Evolutionary conservation across 2,797 vertebrate species (phyloP).

Genomic region (Trachurus trachurus): DNA sequence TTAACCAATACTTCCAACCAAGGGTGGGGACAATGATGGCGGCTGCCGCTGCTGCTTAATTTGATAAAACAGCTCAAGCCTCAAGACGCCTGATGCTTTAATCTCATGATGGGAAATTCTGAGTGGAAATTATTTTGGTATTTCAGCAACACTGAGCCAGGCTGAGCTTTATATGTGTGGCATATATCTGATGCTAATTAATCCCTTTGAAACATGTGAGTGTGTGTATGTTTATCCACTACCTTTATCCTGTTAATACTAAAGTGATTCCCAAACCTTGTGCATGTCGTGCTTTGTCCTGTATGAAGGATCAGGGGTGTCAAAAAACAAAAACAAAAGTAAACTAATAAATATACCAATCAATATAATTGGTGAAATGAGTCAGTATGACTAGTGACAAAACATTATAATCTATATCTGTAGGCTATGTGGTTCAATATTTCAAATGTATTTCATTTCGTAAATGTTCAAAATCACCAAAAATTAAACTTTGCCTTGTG

Average conservation of each 20-base stretch:
- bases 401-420: too few relatives aligned
- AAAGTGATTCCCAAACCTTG: neutral
- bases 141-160: constrained; percentile 26
- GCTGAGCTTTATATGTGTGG: constrained; percentile 10
- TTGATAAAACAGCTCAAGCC: constrained; percentile 28
- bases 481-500: too few relatives aligned
- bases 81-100: constrained; percentile 4
- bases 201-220: constrained; percentile 3
- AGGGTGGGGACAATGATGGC: neutral
- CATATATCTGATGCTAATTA: constrained; percentile 19
- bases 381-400: too few relatives aligned
- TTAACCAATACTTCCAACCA: neutral
- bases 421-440: too few relatives aligned
- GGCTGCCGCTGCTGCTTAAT: constrained; percentile 1
- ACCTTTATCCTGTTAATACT: neutral
- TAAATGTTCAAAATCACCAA: too few relatives aligned
- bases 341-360: too few relatives aligned
- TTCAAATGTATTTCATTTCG: too few relatives aligned
- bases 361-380: too few relatives aligned
- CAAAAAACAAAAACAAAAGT: neutral
- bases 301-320: neutral
- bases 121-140: constrained; percentile 53
- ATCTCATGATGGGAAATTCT: constrained; percentile 46
- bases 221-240: neutral
- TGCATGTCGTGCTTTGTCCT: neutral